These are phyloP conservation scores for Lasaia peninsularis DNA, from an alignment of 1,140 invertebrate species.

Conservation along the genomic window DNA sequence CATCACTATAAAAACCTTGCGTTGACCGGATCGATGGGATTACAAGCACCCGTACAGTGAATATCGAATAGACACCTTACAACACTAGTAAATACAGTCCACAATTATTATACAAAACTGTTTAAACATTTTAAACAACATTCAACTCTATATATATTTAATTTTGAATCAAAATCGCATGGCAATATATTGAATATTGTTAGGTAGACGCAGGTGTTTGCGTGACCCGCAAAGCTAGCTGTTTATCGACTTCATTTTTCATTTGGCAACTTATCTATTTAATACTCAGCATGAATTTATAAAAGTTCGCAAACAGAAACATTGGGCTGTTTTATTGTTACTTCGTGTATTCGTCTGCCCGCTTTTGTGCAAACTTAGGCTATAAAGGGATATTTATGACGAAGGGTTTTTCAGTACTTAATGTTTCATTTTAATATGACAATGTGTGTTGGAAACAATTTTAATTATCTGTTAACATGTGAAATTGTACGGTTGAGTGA, in stretches of 20 bases:
- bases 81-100: conserved; percentile 8
- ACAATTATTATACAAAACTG: conserved; percentile 4
- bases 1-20: conserved; percentile 21
- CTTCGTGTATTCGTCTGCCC: conserved; percentile 24
- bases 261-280: conserved; percentile 31
- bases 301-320: conserved; percentile 23
- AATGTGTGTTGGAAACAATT: not conserved
- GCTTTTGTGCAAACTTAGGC: conserved; percentile 10
- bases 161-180: not conserved
- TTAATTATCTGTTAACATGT: conserved; percentile 9
- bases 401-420: conserved; percentile 6
- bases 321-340: conserved; percentile 25
- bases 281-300: conserved; percentile 32
- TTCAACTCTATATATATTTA: not conserved
- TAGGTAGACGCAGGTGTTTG: conserved; percentile 22
- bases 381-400: conserved; percentile 6
- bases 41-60: conserved; percentile 32
- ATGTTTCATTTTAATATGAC: conserved; percentile 10
- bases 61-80: conserved; percentile 4
- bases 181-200: not conserved
- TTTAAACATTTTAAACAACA: not conserved
- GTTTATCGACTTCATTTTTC: conserved; percentile 33
- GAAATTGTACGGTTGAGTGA: not conserved
- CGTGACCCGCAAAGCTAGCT: conserved; percentile 31
- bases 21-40: conserved; percentile 36